These are phyloP conservation scores for Gopherus flavomarginatus DNA, from an alignment of 2,113 vertebrate genomes.

Conservation along the genomic window DNA sequence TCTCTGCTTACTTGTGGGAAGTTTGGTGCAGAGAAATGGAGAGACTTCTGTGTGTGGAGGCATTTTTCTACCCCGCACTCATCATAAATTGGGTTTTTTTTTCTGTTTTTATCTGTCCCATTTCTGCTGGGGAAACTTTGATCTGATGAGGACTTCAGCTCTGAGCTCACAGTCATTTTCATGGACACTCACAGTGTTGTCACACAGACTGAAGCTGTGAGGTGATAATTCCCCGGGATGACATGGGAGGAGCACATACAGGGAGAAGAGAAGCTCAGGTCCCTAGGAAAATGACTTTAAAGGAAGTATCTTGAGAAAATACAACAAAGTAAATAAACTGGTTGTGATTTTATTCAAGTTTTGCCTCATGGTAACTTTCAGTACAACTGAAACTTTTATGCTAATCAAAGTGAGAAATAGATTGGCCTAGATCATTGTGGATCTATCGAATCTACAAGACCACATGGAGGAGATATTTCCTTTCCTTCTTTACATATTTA, in stretches of 20 bases:
- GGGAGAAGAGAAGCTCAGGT: neutral
- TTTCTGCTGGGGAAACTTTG: neutral
- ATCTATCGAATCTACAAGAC: neutral
- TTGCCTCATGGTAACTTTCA: neutral
- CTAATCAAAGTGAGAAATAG: neutral
- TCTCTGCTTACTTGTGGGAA: neutral
- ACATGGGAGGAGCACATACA: neutral
- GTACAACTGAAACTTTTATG: conserved; percentile 15
- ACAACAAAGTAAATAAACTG: neutral
- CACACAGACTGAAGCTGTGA: neutral
- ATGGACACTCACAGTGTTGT: neutral
- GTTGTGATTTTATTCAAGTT: neutral
- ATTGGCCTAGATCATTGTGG: neutral
- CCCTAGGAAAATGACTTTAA: neutral
- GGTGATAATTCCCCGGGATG: neutral
- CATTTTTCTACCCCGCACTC: neutral
- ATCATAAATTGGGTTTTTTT: neutral
- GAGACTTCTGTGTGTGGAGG: neutral
- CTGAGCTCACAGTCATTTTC: neutral
- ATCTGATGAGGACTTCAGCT: neutral
- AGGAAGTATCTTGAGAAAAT: neutral
- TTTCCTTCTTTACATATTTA: neutral
- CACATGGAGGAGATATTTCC: neutral
- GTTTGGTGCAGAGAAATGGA: neutral
- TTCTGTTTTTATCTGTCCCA: neutral